phyloP scores from a whole-genome alignment of 2,113 vertebrate genomes.

The Hiodon tergisus region DNA sequence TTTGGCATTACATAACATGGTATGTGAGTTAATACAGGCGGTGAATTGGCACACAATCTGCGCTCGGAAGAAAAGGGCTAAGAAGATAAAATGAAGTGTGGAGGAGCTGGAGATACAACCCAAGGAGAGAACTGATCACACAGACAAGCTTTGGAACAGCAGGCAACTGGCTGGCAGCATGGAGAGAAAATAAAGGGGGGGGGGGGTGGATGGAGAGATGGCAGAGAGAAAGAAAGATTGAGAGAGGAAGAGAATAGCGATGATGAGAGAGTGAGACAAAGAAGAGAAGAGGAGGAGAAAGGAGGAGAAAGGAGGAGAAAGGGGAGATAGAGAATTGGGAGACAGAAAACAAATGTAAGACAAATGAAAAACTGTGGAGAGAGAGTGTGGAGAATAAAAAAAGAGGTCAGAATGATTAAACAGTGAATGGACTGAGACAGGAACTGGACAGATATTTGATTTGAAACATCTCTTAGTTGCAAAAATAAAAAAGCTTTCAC shows the following conservation, averaged over 20 bases:
- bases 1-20: constrained; percentile 76
- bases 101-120: constrained; percentile 30
- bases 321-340: background rate
- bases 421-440: background rate
- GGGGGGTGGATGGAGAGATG: background rate
- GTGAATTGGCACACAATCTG: constrained; percentile 66
- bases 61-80: constrained; percentile 55
- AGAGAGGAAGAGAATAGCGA: background rate
- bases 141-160: constrained; percentile 67
- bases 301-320: constrained; percentile 13
- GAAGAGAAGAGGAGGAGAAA: background rate
- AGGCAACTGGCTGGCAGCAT: constrained; percentile 61
- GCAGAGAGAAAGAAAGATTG: background rate
- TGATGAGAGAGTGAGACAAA: background rate
- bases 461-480: background rate
- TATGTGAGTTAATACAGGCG: constrained; percentile 71
- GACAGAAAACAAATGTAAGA: background rate
- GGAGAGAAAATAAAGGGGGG: constrained; percentile 28
- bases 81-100: constrained; percentile 39
- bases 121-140: constrained; percentile 61
- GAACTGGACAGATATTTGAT: background rate
- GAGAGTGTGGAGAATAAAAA: constrained; percentile 8
- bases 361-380: background rate
- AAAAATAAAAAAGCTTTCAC: background rate
- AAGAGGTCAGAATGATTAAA: too few relatives aligned